Percentiles rank a stretch among this genome's conserved stretches.
Evolutionary conservation across 2,888 invertebrate genomes (phyloP).

Genomic region (Drosophila kanekoi): DNA sequence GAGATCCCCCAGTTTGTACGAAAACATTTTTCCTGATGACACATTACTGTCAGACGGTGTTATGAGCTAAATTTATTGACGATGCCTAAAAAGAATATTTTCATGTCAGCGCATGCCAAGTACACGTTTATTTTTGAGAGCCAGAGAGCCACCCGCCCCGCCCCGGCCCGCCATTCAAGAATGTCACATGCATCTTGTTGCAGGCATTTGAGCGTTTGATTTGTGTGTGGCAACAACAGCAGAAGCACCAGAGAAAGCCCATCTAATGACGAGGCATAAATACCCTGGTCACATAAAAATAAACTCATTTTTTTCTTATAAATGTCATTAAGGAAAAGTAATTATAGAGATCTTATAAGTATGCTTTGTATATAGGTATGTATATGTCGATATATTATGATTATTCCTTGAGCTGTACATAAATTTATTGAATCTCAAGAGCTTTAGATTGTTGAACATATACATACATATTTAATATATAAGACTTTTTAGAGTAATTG

Average conservation of each 20-base stretch:
- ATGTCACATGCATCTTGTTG: conserved; percentile 61
- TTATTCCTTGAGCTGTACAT: too few relatives aligned
- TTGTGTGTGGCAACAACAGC: conserved; percentile 52
- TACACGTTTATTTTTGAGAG: conserved; percentile 37
- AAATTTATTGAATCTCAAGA: too few relatives aligned
- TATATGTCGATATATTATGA: too few relatives aligned
- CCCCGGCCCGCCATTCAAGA: conserved; percentile 19
- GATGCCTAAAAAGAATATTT: conserved; percentile 65
- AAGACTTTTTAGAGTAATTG: too few relatives aligned
- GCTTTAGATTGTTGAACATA: too few relatives aligned
- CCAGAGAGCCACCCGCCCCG: not conserved
- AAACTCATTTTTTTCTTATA: conserved; percentile 7
- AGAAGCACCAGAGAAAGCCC: conserved; percentile 24
- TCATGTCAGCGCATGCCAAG: conserved; percentile 75
- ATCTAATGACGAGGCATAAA: conserved; percentile 43
- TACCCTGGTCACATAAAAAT: conserved; percentile 31
- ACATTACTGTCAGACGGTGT: conserved; percentile 75
- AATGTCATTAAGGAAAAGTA: conserved; percentile 14
- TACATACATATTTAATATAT: too few relatives aligned
- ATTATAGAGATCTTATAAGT: not conserved
- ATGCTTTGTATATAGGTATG: not conserved
- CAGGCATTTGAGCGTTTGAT: conserved; percentile 61
- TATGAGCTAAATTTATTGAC: conserved; percentile 78
- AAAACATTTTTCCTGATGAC: conserved; percentile 75
- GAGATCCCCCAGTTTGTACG: conserved; percentile 49